Conservation (phyloP, 2,888 invertebrate genomes). For the Drosophila putrida region DNA sequence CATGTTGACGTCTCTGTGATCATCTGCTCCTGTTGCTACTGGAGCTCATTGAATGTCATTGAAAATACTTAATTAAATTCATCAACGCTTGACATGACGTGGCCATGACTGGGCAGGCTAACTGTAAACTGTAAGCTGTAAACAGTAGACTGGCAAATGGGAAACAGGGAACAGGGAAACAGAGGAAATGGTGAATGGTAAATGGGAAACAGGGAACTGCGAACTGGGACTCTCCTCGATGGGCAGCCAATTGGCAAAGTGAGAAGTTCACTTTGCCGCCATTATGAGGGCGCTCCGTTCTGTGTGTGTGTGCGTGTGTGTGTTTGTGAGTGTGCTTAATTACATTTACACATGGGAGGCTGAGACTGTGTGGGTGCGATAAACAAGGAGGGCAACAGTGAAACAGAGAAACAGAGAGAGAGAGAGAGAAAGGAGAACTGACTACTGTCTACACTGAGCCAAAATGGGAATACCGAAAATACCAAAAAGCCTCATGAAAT, state of each 20-base stretch:
- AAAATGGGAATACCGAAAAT: background rate
- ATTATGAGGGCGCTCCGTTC: constrained; percentile 52
- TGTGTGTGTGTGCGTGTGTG: constrained; percentile 7
- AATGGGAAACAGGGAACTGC: background rate
- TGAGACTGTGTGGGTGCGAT: constrained; percentile 1
- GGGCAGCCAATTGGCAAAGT: constrained; percentile 70
- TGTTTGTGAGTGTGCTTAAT: constrained; percentile 63
- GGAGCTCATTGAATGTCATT: constrained; percentile 67
- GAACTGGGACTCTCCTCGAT: constrained; percentile 12
- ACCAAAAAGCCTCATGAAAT: constrained; percentile 19
- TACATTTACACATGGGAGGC: constrained; percentile 71
- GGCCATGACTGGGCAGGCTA: constrained; percentile 23
- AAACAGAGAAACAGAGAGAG: no score
- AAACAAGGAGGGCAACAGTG: constrained; percentile 6
- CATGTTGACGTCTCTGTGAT: constrained; percentile 35
- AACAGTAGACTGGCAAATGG: background rate
- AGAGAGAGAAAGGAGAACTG: background rate
- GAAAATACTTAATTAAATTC: constrained; percentile 79
- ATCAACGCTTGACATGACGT: constrained; percentile 74
- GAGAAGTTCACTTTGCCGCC: constrained; percentile 73
- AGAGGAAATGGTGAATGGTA: no score
- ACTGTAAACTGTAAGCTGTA: background rate
- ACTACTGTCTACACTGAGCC: constrained; percentile 28
- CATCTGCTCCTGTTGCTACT: constrained; percentile 19
- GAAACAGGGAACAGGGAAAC: background rate